Base-by-base conservation (phyloP, 2,797 vertebrate genomes). In the Parambassis ranga region DNA sequence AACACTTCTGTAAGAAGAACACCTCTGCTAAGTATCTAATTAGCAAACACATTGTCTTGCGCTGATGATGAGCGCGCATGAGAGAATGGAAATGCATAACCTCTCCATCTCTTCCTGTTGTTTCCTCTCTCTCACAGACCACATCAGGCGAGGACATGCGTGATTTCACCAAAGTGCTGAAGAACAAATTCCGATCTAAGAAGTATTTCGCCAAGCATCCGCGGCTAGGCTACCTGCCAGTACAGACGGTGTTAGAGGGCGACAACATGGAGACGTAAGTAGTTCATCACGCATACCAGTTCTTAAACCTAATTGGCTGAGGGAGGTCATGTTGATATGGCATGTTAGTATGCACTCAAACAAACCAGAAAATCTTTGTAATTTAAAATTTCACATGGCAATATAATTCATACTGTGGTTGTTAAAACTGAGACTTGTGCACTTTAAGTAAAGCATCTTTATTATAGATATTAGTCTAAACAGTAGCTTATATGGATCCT, bases 61-160 rank as follows among this genome's bases (percentile, higher is more conserved):
- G 37, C 38, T 48, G 38, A 39, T 55, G 50, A 23, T 46, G 51
- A 18, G 18, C 44, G 30, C 43, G 64, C 27, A 41, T 32, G 31
- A 58, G 22, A 51, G n/a, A 10, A 10, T 42, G 10, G 24, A 56
- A 57, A 26, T 33, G n/a, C 8, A 42, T 36, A 19, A 28, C 51
- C 14, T 18, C 4, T 10, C 3, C 18, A 3, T 37, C 27, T 22
- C 6, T 15, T 1, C 46, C 43, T 56, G 0, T 24, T 18, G 32
- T 4, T 4, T 23, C 50, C 30, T 47, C 18, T 51, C 0, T 13
- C 11, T 33, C 38, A 5, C 41, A 99, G 97, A 98, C 97, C 5
- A 99, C 97, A n/a, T 99, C 97, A 10, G 97, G 97, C 2, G 97
- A 99, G 84, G 97, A 99, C 74, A 96, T 99, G 65, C 92, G 97